Evolutionary conservation across 37 sponge, comb jelly and placozoan species (phyloP).

Genomic region (Lycopodina hypogea): DNA sequence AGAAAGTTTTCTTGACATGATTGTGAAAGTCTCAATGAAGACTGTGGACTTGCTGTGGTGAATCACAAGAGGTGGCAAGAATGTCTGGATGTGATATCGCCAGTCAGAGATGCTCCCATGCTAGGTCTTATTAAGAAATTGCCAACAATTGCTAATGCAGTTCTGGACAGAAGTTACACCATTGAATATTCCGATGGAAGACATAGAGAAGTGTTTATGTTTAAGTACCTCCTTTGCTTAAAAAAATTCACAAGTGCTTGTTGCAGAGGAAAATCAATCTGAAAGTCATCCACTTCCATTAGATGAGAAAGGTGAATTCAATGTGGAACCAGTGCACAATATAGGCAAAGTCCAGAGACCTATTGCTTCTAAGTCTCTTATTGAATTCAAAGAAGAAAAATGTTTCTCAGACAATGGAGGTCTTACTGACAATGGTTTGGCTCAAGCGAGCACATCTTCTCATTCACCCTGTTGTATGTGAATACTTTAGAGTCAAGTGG

Average conservation of each 20-base stretch:
- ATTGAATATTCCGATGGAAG: background rate
- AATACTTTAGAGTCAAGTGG: constrained; percentile 72
- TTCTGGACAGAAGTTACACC: constrained; percentile 57
- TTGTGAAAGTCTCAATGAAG: constrained; percentile 27
- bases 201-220: constrained; percentile 59
- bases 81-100: constrained; percentile 61
- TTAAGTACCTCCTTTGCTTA: constrained; percentile 61
- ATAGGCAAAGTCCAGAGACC: background rate
- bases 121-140: constrained; percentile 51
- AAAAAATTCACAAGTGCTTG: background rate
- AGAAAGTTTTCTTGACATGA: constrained; percentile 72
- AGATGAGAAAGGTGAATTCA: background rate
- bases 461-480: constrained; percentile 61
- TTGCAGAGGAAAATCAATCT: background rate
- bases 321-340: background rate
- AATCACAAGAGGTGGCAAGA: constrained; percentile 71
- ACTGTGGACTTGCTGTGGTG: constrained; percentile 42
- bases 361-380: background rate
- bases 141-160: constrained; percentile 73
- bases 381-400: background rate
- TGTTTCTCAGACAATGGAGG: constrained; percentile 16
- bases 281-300: too few relatives aligned
- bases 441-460: constrained; percentile 51
- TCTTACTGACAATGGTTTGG: constrained; percentile 52
- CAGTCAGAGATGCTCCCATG: constrained; percentile 50